Evolutionary conservation across 2,888 invertebrate species (phyloP), one percentile per base, ranked within the genome.

Genomic region (Phania funesta): DNA sequence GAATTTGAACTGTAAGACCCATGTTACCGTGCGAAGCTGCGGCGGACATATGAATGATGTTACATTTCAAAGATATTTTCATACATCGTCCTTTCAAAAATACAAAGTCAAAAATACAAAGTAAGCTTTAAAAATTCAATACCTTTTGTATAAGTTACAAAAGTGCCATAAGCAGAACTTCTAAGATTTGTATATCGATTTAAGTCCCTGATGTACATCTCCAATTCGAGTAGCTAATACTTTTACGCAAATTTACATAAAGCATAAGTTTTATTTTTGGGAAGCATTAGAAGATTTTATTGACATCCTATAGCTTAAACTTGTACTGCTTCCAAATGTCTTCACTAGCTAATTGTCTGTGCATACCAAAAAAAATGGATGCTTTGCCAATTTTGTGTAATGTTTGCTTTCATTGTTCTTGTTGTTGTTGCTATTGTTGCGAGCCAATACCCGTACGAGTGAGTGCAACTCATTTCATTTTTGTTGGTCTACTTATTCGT

Each of bases 381-480:
- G 56, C 24, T 70, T 65, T 78, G 78, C 64, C 56, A 65, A 71
- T 60, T 76, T 73, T 62, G 22, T 54, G 5, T 9, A 32, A 22
- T 46, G 29, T 38, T 60, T 26, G 35, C 20, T 38, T 22, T 67
- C 48, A 22, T 46, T 50, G 18, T 32, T 52, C 7, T 60, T 41
- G 29, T 24, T 64, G 54, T 48, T 76, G 18, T 68, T 44, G 38
- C 48, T 64, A 46, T 48, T 76, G 18, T 68, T 44, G 38, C 48
- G 56, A 56, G 70, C 48, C 64, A 78, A 58, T 76, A 60, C 41
- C 60, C 64, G 38, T 18, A 65, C 70, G 67, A 74, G 16, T 73
- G 73, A 52, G 52, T 54, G 35, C 62, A 68, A 58, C 65, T 78
- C 56, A 50, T 58, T 56, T 56, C 20, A 32, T 29, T 64, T 44